Evolutionary conservation across 53 echinoderm and acorn worm species (phyloP).

Genomic region (Echinarachnius parma): DNA sequence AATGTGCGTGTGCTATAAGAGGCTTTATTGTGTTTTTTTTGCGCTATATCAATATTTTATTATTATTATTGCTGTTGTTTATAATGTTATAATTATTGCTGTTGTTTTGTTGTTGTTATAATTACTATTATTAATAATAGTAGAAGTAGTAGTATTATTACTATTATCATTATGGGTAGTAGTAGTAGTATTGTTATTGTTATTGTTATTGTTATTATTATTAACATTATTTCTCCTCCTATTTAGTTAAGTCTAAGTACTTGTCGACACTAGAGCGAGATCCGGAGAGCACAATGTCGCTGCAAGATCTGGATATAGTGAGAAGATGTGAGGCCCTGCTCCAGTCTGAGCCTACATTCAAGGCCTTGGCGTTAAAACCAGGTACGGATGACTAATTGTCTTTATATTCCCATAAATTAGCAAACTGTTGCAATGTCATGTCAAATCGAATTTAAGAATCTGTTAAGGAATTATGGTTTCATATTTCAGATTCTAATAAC

Average conservation of each 20-base stretch:
- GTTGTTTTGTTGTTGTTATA: background rate
- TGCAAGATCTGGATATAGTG: slow-evolving; percentile 80
- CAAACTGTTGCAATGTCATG: too few species aligned
- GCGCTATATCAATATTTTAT: too few species aligned
- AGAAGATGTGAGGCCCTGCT: slow-evolving; percentile 73
- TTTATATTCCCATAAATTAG: too few species aligned
- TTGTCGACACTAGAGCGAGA: slow-evolving; percentile 55
- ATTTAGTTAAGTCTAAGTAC: slow-evolving; percentile 58
- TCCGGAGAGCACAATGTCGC: slow-evolving; percentile 82
- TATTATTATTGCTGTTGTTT: too few species aligned
- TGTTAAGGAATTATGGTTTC: too few species aligned
- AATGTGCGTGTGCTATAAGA: too few species aligned
- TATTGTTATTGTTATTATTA: background rate
- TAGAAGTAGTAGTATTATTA: background rate
- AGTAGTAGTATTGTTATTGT: background rate
- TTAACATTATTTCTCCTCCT: background rate
- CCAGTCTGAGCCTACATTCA: slow-evolving; percentile 73
- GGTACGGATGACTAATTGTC: slow-evolving; percentile 42
- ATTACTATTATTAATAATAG: background rate
- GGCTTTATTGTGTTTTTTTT: too few species aligned
- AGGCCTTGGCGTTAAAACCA: slow-evolving; percentile 62
- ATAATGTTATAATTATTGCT: too few species aligned
- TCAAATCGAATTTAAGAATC: too few species aligned
- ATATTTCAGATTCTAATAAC: too few species aligned
- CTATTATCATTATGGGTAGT: background rate